Evolutionary conservation across 2,113 vertebrate genomes (phyloP).

Genomic region (Scortum barcoo): DNA sequence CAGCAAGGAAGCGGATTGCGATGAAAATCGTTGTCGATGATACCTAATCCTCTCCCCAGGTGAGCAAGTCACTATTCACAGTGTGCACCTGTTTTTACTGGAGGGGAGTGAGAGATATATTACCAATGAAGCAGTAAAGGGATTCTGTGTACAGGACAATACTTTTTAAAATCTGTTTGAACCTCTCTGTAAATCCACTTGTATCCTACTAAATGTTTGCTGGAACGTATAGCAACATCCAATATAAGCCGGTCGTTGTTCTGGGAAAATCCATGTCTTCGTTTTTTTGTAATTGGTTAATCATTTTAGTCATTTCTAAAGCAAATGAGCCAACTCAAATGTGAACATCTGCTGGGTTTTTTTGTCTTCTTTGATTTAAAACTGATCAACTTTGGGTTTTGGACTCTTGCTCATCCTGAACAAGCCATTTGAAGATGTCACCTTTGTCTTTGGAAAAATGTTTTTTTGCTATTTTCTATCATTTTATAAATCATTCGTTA

Average conservation of each 20-base stretch:
- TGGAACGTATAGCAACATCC: too few relatives aligned
- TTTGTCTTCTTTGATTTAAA: background rate
- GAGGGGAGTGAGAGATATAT: background rate
- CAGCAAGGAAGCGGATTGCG: conserved; percentile 47
- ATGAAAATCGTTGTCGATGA: conserved; percentile 47
- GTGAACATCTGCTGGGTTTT: background rate
- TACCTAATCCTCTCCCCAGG: conserved; percentile 49
- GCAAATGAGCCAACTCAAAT: background rate
- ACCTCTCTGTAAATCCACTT: background rate
- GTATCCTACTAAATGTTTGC: background rate
- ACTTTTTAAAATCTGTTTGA: background rate
- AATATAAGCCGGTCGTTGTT: background rate
- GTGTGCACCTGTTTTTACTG: conserved; percentile 17
- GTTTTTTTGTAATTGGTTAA: background rate
- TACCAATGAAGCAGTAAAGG: background rate
- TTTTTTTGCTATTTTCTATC: background rate
- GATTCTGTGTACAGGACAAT: background rate
- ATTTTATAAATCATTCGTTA: background rate
- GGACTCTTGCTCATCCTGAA: background rate
- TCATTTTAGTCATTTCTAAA: background rate
- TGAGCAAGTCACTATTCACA: conserved; percentile 45
- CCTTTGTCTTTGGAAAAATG: background rate
- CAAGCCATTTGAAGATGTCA: background rate
- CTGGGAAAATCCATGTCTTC: background rate
- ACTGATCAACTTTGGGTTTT: background rate